phyloP scores from a whole-genome alignment of 2,113 vertebrate species.

The Hemiprocne comata region DNA sequence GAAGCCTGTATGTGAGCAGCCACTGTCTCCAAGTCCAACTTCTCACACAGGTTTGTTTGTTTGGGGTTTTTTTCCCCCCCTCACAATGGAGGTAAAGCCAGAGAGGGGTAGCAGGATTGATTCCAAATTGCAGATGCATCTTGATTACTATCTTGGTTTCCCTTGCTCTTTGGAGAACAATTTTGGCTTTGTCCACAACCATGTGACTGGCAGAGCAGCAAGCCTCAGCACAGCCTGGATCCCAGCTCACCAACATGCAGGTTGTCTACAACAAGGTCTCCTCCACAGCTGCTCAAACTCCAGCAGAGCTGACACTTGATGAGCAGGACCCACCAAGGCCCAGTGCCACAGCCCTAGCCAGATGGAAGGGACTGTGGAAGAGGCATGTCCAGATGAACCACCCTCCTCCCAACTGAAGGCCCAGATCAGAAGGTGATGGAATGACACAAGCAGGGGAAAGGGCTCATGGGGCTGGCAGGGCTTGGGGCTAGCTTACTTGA shows the following conservation, averaged over 20 bases:
- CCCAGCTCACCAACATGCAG: neutral
- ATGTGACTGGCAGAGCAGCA: neutral
- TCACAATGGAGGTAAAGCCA: neutral
- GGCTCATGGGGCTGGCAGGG: neutral
- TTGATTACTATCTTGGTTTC: neutral
- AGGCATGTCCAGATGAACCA: neutral
- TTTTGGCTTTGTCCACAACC: neutral
- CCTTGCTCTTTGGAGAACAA: neutral
- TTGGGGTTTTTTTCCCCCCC: neutral
- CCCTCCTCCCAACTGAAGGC: neutral
- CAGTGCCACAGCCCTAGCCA: no score
- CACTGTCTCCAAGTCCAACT: neutral
- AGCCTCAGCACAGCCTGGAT: neutral
- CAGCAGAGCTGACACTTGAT: neutral
- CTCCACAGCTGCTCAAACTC: neutral
- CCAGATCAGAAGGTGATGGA: neutral
- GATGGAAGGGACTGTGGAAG: no score
- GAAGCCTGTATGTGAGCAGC: neutral
- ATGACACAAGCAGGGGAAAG: neutral
- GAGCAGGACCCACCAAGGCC: rapidly evolving
- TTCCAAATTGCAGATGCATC: neutral
- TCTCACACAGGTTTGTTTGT: neutral
- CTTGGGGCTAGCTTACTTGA: neutral
- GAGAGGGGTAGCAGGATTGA: neutral
- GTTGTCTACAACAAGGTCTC: rapidly evolving